Evolutionary conservation across 2,113 vertebrate species (phyloP).

Genomic region (Ptyas mucosa): DNA sequence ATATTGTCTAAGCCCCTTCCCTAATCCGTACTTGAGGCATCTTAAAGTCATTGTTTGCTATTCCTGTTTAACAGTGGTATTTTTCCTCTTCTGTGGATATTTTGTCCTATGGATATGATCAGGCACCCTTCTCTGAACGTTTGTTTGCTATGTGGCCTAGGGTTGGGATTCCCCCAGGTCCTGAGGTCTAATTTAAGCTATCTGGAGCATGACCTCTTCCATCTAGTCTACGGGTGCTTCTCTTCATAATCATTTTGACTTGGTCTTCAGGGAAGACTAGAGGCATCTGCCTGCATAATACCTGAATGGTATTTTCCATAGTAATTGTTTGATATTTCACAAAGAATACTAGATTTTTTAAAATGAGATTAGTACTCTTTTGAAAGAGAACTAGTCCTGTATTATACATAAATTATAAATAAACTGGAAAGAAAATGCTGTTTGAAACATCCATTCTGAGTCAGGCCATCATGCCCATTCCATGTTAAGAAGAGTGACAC

Average conservation of each 20-base stretch:
- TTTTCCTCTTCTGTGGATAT: neutral
- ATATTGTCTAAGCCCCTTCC: neutral
- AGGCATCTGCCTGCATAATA: neutral
- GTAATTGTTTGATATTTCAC: neutral
- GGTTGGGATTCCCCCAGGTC: neutral
- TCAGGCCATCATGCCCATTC: neutral
- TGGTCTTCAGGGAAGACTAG: neutral
- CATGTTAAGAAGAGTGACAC: neutral
- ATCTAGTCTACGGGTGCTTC: neutral
- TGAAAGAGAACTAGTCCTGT: neutral
- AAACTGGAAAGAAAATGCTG: neutral
- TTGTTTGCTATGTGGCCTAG: neutral
- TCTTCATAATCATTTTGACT: neutral
- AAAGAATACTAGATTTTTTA: neutral
- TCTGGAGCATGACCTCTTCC: neutral
- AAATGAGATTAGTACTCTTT: neutral
- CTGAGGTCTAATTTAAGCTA: neutral
- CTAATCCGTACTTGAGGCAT: neutral
- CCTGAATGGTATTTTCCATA: neutral
- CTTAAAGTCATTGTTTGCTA: neutral
- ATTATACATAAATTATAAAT: neutral
- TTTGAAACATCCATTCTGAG: neutral
- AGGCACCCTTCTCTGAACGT: neutral
- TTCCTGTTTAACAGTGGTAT: neutral
- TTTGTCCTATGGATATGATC: neutral